Conservation (phyloP, 92 coral and sea anemone species). For the Epizoanthus ramosus region DNA sequence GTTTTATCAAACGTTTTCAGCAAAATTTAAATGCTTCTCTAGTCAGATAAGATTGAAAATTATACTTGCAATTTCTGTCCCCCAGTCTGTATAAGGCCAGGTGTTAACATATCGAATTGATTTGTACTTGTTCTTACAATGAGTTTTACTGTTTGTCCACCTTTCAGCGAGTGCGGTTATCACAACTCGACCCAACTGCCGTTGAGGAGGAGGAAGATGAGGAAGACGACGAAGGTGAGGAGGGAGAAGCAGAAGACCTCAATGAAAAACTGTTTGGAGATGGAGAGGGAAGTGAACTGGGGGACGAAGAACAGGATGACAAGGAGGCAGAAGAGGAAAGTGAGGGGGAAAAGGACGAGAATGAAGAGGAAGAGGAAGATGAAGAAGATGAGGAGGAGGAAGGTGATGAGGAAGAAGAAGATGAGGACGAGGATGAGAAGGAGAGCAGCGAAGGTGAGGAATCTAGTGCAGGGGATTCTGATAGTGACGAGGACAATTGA, state of each 20-base stretch:
- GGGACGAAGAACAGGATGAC: slow-evolving; percentile 52
- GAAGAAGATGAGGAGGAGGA: slow-evolving; percentile 61
- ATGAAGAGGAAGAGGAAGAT: slow-evolving; percentile 51
- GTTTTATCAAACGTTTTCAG: too few species aligned
- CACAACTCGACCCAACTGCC: slow-evolving; percentile 83
- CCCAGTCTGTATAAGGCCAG: not conserved
- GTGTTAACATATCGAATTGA: not conserved
- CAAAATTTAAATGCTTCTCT: not conserved
- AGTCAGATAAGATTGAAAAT: not conserved
- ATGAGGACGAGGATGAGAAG: slow-evolving; percentile 61
- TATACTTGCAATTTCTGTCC: not conserved
- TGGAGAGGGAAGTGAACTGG: slow-evolving; percentile 54
- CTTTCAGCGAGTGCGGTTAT: slow-evolving; percentile 64
- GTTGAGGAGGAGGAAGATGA: slow-evolving; percentile 90
- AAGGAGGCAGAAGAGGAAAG: slow-evolving; percentile 63
- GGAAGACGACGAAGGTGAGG: slow-evolving; percentile 62
- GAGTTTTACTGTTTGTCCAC: not conserved
- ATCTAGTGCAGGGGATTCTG: slow-evolving; percentile 68
- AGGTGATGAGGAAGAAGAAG: slow-evolving; percentile 59
- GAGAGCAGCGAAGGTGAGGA: slow-evolving; percentile 78
- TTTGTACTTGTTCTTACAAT: not conserved
- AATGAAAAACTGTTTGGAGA: slow-evolving; percentile 28
- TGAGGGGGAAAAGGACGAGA: slow-evolving; percentile 52
- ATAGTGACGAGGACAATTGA: slow-evolving; percentile 76
- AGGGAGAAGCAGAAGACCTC: slow-evolving; percentile 55